Evolutionary conservation across 2,888 invertebrate species (phyloP).

Genomic region (Amphipoea oculea): DNA sequence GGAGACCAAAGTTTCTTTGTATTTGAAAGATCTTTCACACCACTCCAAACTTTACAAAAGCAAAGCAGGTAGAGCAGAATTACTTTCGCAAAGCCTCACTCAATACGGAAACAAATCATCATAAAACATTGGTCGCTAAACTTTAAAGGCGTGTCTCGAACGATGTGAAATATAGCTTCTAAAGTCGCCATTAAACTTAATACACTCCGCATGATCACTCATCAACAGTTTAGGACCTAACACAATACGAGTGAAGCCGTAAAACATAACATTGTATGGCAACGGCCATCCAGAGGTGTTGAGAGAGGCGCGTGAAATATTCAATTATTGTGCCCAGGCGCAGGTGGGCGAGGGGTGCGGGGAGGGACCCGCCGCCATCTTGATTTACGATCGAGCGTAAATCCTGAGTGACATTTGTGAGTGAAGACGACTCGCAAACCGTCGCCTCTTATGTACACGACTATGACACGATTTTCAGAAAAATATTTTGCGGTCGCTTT

Average conservation of each 20-base stretch:
- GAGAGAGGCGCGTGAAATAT: conserved; percentile 89
- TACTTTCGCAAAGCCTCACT: conserved; percentile 53
- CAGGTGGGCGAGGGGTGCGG: conserved; percentile 80
- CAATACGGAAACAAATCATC: conserved; percentile 89
- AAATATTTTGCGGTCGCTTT: conserved; percentile 77
- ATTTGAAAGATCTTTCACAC: neutral
- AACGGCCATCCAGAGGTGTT: conserved; percentile 85
- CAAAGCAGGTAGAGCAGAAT: conserved; percentile 4
- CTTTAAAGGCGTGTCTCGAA: conserved; percentile 84
- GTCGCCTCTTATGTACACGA: conserved; percentile 73
- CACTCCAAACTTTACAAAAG: conserved; percentile 6
- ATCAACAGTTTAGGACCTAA: conserved; percentile 90
- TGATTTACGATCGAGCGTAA: conserved; percentile 89
- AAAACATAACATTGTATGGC: conserved; percentile 88
- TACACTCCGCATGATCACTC: conserved; percentile 88
- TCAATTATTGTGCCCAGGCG: conserved; percentile 89
- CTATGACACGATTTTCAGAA: conserved; percentile 83
- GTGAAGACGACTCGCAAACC: conserved; percentile 80
- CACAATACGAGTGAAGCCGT: conserved; percentile 86
- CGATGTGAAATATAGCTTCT: conserved; percentile 89
- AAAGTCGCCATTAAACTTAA: conserved; percentile 89
- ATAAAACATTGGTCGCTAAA: conserved; percentile 87
- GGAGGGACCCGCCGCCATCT: conserved; percentile 83
- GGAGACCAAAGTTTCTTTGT: neutral
- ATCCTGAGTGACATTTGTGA: conserved; percentile 89